Evolutionary conservation across 2,888 invertebrate species (phyloP).

Genomic region (Prenolepis imparis): DNA sequence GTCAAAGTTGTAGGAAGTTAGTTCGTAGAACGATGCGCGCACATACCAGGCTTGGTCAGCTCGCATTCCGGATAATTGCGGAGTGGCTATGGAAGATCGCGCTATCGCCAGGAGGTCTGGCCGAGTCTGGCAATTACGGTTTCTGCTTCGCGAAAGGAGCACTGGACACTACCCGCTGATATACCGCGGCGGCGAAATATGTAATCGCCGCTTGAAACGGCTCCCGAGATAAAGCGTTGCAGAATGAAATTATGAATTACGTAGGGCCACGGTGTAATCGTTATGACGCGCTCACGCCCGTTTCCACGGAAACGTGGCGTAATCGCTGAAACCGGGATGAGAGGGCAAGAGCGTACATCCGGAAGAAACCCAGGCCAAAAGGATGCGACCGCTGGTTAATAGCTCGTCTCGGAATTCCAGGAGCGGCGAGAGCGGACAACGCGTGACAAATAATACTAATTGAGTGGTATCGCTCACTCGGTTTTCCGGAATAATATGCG

Average conservation of each 20-base stretch:
- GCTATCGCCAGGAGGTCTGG: conserved; percentile 22
- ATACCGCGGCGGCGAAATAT: conserved; percentile 36
- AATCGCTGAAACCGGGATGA: not conserved
- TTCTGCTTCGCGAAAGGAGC: conserved; percentile 12
- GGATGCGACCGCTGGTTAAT: not conserved
- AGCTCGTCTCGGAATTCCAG: not conserved
- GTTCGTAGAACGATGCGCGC: not conserved
- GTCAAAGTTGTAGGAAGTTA: not conserved
- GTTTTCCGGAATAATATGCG: conserved; percentile 60
- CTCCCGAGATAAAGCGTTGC: conserved; percentile 32
- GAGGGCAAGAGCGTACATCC: not conserved
- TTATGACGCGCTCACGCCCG: not conserved
- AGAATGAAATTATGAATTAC: conserved; percentile 24
- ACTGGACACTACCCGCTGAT: not conserved
- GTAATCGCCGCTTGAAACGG: conserved; percentile 27
- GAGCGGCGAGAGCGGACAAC: conserved; percentile 4
- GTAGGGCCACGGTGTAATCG: not conserved
- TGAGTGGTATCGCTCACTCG: conserved; percentile 38
- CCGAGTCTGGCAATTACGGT: conserved; percentile 13
- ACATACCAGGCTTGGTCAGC: not conserved
- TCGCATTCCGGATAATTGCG: conserved; percentile 46
- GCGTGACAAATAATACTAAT: conserved; percentile 62
- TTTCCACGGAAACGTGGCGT: not conserved
- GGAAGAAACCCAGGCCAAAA: not conserved
- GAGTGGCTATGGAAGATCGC: not conserved